These are phyloP conservation scores for Scrobipalpa costella DNA, from an alignment of 2,888 invertebrate species.

Conservation along the genomic window DNA sequence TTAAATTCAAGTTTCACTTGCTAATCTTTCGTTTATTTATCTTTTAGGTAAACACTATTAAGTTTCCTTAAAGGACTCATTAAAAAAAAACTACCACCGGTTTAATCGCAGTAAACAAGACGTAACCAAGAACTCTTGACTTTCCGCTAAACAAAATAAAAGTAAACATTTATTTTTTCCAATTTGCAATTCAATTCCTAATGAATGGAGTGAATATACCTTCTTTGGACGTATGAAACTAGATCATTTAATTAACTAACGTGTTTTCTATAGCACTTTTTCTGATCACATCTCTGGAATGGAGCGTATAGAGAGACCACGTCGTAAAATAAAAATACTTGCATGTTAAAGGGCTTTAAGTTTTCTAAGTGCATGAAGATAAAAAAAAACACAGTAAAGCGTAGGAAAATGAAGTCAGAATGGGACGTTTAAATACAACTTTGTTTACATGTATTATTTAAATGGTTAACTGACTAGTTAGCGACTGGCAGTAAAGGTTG, in stretches of 20 bases:
- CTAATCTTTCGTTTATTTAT: no score
- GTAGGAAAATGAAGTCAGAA: conserved; percentile 4
- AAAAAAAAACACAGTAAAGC: conserved; percentile 2
- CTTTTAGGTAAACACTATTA: no score
- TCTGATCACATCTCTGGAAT: conserved; percentile 20
- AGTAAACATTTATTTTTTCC: conserved; percentile 16
- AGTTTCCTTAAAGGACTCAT: no score
- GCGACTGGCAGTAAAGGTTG: background rate
- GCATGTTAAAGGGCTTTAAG: conserved; percentile 10
- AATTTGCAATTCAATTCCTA: conserved; percentile 32
- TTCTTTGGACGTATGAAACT: conserved; percentile 38
- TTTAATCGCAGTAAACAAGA: conserved; percentile 5
- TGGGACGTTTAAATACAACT: conserved; percentile 1
- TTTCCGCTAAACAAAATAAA: conserved; percentile 7
- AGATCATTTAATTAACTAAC: conserved; percentile 43
- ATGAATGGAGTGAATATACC: conserved; percentile 47
- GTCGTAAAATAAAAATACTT: conserved; percentile 24
- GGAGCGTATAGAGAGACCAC: conserved; percentile 12
- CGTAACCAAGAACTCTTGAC: background rate
- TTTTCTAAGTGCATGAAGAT: background rate
- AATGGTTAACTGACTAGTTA: background rate
- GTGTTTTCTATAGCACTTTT: conserved; percentile 32
- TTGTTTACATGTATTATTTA: background rate
- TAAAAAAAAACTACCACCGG: background rate
- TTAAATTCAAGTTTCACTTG: no score